Evolutionary conservation across 2,113 vertebrate genomes (phyloP).

Genomic region (Holacanthus passer): DNA sequence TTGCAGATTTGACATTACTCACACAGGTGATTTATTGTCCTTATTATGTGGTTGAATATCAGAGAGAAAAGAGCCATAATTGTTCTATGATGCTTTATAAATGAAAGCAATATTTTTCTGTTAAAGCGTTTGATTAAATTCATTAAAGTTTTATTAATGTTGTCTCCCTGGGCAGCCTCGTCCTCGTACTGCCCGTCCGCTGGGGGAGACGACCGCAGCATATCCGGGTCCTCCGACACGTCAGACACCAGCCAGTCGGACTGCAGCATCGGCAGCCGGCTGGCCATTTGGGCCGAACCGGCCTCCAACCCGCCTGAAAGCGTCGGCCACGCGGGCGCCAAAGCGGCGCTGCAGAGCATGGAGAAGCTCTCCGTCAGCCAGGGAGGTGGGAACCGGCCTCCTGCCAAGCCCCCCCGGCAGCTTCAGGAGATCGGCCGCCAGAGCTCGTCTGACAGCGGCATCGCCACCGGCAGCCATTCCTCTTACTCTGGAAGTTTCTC

Average conservation of each 20-base stretch:
- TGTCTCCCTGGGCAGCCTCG: conserved; percentile 59
- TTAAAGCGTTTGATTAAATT: conserved; percentile 5
- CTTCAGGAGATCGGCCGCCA: conserved; percentile 96
- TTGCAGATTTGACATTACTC: conserved; percentile 2
- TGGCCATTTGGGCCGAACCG: conserved; percentile 89
- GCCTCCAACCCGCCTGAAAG: conserved; percentile 81
- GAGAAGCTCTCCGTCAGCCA: conserved; percentile 83
- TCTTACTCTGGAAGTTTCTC: conserved; percentile 96
- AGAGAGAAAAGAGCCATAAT: background rate
- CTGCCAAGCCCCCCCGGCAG: conserved; percentile 83
- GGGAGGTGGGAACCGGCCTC: conserved; percentile 57
- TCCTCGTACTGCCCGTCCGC: conserved; percentile 74
- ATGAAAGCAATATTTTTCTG: background rate
- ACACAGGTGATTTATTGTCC: conserved; percentile 26
- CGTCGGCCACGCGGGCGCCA: conserved; percentile 62
- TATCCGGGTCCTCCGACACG: conserved; percentile 91
- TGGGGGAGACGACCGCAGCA: conserved; percentile 89
- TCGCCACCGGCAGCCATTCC: conserved; percentile 95
- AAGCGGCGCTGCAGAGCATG: conserved; percentile 76
- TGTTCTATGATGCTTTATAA: background rate
- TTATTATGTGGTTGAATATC: conserved; percentile 20
- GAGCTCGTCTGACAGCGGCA: conserved; percentile 96
- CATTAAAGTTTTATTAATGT: background rate
- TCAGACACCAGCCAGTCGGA: conserved; percentile 95
- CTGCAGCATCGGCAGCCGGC: conserved; percentile 88